A percentile compares a stretch with the other conserved stretches of the same genome.
Evolutionary conservation across 2,888 invertebrate genomes (phyloP).

Genomic region (Lamellibrachia columna): DNA sequence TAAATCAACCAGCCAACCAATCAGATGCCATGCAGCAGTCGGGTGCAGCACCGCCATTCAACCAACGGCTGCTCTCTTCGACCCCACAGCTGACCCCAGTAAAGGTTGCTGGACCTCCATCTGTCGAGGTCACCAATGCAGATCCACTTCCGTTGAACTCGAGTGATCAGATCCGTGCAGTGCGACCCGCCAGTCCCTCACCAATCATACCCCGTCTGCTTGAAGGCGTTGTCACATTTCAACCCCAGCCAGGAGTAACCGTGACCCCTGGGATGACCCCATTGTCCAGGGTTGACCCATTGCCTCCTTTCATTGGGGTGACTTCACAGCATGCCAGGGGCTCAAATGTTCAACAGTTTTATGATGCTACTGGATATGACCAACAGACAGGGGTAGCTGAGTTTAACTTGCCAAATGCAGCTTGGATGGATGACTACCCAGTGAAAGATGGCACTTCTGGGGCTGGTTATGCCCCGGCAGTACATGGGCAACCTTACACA

Average conservation of each 20-base stretch:
- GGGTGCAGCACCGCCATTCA: neutral
- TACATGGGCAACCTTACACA: neutral
- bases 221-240: neutral
- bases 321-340: neutral
- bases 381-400: neutral
- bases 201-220: neutral
- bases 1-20: neutral
- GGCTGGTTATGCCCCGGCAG: neutral
- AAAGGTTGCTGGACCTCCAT: neutral
- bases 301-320: neutral
- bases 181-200: neutral
- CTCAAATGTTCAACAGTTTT: neutral
- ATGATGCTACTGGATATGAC: neutral
- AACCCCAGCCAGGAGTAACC: neutral
- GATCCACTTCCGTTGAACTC: neutral
- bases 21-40: neutral
- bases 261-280: neutral
- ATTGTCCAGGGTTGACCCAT: neutral
- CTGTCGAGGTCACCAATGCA: neutral
- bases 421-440: conserved; percentile 11
- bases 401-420: neutral
- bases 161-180: neutral
- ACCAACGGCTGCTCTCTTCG: neutral
- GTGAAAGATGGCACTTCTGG: neutral
- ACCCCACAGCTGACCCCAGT: neutral